These are phyloP conservation scores for Lophura nycthemera DNA, from an alignment of 2,113 vertebrate genomes.

Conservation along the genomic window DNA sequence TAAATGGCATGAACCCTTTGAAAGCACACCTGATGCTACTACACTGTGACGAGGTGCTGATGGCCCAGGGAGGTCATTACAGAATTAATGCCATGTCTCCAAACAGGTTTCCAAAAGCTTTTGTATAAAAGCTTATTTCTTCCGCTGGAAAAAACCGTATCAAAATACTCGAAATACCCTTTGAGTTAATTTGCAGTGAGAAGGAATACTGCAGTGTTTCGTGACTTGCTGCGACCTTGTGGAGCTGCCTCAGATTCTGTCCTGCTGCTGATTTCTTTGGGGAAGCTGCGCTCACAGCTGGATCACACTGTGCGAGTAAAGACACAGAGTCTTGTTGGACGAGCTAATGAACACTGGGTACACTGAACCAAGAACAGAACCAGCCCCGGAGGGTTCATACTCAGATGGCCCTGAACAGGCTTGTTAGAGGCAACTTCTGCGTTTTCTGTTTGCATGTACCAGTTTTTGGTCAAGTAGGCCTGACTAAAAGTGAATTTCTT, in stretches of 20 bases:
- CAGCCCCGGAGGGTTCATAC: background rate
- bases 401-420: background rate
- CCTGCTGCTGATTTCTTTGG: background rate
- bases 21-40: fast-evolving
- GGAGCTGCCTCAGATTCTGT: background rate
- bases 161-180: background rate
- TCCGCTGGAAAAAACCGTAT: background rate
- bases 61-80: background rate
- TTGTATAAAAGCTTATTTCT: background rate
- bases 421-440: background rate
- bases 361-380: background rate
- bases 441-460: background rate
- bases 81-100: background rate
- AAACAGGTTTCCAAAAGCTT: background rate
- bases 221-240: background rate
- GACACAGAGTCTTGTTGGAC: background rate
- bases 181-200: background rate
- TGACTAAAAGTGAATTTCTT: background rate
- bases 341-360: background rate
- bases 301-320: fast-evolving
- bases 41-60: background rate
- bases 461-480: background rate
- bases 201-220: background rate
- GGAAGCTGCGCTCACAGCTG: fast-evolving
- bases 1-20: background rate